A percentile compares a stretch with the other conserved stretches of the same genome.
These are phyloP conservation scores for Tribolium freemani DNA, from an alignment of 2,888 invertebrate genomes.

Conservation along the genomic window DNA sequence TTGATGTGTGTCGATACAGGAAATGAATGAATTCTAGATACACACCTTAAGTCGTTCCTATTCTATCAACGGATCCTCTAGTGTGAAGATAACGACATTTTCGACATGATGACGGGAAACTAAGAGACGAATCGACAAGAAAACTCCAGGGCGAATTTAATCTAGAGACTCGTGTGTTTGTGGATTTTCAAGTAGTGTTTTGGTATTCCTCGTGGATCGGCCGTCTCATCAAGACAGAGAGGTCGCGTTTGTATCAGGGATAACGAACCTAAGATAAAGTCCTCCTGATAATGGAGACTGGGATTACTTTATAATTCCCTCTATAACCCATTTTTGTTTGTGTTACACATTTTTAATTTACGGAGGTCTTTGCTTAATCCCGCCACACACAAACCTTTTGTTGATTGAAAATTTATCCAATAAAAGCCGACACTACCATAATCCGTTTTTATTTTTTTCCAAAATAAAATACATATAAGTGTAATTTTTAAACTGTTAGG, in stretches of 20 bases:
- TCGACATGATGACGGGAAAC: conserved; percentile 66
- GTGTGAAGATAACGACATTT: conserved; percentile 68
- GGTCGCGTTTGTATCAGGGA: conserved; percentile 60
- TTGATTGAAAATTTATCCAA: conserved; percentile 9
- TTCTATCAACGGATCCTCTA: conserved; percentile 63
- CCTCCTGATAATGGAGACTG: conserved; percentile 55
- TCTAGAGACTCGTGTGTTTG: conserved; percentile 65
- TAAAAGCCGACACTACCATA: conserved; percentile 4
- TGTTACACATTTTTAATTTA: conserved; percentile 44
- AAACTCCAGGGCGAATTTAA: conserved; percentile 67
- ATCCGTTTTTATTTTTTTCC: conserved; percentile 57
- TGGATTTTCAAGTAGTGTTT: conserved; percentile 69
- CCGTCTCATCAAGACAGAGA: conserved; percentile 64
- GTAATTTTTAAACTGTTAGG: conserved; percentile 56
- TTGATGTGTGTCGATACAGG: conserved; percentile 48
- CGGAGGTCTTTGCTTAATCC: background rate
- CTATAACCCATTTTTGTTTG: conserved; percentile 20
- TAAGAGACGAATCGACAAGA: conserved; percentile 67
- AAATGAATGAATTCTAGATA: conserved; percentile 50
- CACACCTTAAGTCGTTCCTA: conserved; percentile 58
- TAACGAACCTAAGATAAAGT: conserved; percentile 60
- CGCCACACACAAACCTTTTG: background rate
- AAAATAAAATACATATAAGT: conserved; percentile 66
- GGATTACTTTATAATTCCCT: conserved; percentile 55
- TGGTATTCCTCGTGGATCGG: conserved; percentile 66